Evolutionary conservation across 2,888 invertebrate genomes (phyloP).

Genomic region (Anarsia innoxiella): DNA sequence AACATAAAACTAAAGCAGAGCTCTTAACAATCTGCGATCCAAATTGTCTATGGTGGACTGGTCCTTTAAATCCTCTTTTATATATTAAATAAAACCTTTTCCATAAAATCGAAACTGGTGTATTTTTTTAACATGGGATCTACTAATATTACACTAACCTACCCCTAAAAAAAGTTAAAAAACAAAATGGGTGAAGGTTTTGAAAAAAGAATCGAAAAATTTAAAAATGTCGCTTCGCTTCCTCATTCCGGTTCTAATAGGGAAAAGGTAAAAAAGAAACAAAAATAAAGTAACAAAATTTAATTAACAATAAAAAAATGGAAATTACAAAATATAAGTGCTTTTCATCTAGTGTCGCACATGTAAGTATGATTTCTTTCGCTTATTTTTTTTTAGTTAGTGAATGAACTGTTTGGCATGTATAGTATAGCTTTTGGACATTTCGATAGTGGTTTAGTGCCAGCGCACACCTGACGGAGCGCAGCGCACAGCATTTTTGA

Average conservation of each 20-base stretch:
- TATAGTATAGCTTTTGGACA: conserved; percentile 32
- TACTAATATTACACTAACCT: conserved; percentile 69
- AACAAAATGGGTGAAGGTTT: conserved; percentile 14
- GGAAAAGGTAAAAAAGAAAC: conserved; percentile 34
- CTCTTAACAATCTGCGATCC: conserved; percentile 8
- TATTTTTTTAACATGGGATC: conserved; percentile 74
- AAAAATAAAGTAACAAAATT: conserved; percentile 21
- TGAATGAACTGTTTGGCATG: conserved; percentile 72
- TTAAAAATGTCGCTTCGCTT: conserved; percentile 47
- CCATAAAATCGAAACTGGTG: conserved; percentile 71
- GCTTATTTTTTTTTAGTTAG: conserved; percentile 29
- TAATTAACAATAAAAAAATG: conserved; percentile 28
- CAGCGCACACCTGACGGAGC: too few relatives aligned
- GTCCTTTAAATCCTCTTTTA: conserved; percentile 49
- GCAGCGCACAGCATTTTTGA: too few relatives aligned
- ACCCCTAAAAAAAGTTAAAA: conserved; percentile 27
- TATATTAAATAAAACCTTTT: conserved; percentile 71
- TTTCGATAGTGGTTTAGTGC: too few relatives aligned
- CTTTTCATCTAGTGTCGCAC: conserved; percentile 48
- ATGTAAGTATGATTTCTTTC: conserved; percentile 57
- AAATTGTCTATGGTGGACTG: conserved; percentile 60
- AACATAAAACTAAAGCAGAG: conserved; percentile 4
- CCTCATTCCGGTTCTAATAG: conserved; percentile 49
- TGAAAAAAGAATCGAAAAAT: conserved; percentile 7
- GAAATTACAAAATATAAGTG: neutral